These are phyloP conservation scores for Lasius platythorax DNA, from an alignment of 2,888 invertebrate genomes.

Conservation along the genomic window DNA sequence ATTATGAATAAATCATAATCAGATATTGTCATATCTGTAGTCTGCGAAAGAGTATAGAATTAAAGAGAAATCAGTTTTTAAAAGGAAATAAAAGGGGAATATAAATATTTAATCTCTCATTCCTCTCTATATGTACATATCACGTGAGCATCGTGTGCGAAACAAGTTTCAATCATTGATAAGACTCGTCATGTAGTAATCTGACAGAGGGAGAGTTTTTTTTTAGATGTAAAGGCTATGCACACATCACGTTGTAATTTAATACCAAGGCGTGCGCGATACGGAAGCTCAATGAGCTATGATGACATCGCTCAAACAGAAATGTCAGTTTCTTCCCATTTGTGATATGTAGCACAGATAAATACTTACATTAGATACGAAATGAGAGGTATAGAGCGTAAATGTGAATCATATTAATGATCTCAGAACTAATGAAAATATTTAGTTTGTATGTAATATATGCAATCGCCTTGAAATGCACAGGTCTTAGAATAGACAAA, in stretches of 20 bases:
- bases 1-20: constrained; percentile 10
- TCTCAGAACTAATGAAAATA: constrained; percentile 8
- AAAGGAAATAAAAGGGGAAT: not conserved
- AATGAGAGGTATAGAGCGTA: not conserved
- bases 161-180: not conserved
- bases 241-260: constrained; percentile 26
- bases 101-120: constrained; percentile 9
- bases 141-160: not conserved
- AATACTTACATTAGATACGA: constrained; percentile 21
- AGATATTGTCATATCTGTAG: not conserved
- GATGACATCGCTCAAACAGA: constrained; percentile 20
- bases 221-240: not conserved
- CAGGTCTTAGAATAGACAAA: not conserved
- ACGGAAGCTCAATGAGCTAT: not conserved
- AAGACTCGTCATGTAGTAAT: not conserved
- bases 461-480: not conserved
- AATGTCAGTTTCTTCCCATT: constrained; percentile 23
- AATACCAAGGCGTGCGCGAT: not conserved
- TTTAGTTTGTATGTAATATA: not conserved
- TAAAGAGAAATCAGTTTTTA: not conserved
- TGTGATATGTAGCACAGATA: constrained; percentile 37
- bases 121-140: not conserved
- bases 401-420: constrained; percentile 12
- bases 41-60: not conserved
- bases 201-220: not conserved